These are phyloP conservation scores for Girardia tigrina DNA, from an alignment of 2,888 invertebrate species.

Conservation along the genomic window DNA sequence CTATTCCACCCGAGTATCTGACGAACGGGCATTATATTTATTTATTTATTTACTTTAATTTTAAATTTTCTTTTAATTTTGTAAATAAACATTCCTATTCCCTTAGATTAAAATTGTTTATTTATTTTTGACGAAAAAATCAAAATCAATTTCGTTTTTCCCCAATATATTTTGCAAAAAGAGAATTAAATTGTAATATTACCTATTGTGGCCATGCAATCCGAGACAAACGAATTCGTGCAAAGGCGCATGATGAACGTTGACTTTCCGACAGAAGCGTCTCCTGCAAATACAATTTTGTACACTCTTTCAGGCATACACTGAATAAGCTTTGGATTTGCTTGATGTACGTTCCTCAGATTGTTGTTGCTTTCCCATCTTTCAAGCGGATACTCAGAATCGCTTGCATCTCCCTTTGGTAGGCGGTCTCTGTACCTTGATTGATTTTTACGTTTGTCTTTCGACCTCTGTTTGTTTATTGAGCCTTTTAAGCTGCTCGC, in stretches of 20 bases:
- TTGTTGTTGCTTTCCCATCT: background rate
- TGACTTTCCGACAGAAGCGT: conserved; percentile 58
- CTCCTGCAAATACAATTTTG: conserved; percentile 57
- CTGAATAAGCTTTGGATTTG: background rate
- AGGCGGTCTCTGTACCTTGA: background rate
- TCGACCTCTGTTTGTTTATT: background rate
- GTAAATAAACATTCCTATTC: too few species aligned
- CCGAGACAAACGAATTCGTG: conserved; percentile 54
- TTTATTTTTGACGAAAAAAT: too few species aligned
- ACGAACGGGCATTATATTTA: too few species aligned
- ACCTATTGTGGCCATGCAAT: conserved; percentile 56
- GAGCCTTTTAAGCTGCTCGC: background rate
- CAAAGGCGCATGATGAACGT: conserved; percentile 56
- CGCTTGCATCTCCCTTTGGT: background rate
- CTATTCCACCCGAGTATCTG: too few species aligned
- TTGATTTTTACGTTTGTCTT: background rate
- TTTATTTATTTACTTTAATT: too few species aligned
- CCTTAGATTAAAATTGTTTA: too few species aligned
- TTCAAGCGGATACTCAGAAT: background rate
- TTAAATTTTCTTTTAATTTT: too few species aligned
- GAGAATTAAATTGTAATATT: too few species aligned
- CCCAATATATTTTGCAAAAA: too few species aligned
- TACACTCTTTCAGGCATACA: conserved; percentile 55
- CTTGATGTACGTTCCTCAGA: background rate
- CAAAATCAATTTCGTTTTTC: too few species aligned